Evolutionary conservation across 2,113 vertebrate species (phyloP).

Genomic region (Tor tambroides): DNA sequence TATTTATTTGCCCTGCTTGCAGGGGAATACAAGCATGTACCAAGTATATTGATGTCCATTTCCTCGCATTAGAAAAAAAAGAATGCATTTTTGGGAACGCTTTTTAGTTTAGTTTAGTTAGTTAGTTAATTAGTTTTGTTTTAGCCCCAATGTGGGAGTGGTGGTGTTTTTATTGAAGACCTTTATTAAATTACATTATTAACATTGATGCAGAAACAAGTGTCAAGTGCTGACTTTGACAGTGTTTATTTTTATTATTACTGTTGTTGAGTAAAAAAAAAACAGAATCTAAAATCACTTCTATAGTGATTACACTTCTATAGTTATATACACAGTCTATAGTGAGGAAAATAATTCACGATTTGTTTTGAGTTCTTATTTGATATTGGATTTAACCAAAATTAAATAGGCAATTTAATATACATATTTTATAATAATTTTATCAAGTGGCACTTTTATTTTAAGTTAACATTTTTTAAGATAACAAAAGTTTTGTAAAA

Average conservation of each 20-base stretch:
- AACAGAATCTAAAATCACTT: background rate
- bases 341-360: background rate
- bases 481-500: too few relatives aligned
- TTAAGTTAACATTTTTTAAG: too few relatives aligned
- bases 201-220: background rate
- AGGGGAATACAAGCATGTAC: background rate
- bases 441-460: too few relatives aligned
- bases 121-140: background rate
- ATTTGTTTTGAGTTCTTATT: background rate
- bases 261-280: background rate
- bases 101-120: background rate
- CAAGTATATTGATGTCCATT: background rate
- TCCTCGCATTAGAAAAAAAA: background rate
- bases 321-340: background rate
- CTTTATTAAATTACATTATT: background rate
- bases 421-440: too few relatives aligned
- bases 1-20: background rate
- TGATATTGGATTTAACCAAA: background rate
- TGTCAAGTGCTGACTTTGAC: background rate
- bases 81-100: too few relatives aligned
- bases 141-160: background rate
- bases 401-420: background rate
- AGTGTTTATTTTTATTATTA: background rate
- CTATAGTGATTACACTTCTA: too few relatives aligned
- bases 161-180: background rate